Evolutionary conservation across 2,797 vertebrate genomes (phyloP).

Genomic region (Cynodonichthys magdalenae): DNA sequence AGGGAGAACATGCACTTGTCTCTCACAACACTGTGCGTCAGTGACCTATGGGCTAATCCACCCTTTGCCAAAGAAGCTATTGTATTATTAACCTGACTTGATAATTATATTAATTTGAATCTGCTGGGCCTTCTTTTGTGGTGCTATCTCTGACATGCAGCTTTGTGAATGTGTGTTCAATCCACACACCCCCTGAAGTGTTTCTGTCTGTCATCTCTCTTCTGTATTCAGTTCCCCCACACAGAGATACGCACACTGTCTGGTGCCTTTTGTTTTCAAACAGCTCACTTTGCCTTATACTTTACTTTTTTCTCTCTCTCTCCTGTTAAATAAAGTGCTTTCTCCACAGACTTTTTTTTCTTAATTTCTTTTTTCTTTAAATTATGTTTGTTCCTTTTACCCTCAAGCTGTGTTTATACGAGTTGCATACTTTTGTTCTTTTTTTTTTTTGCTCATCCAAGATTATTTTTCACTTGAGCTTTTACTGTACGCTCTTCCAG

Average conservation of each 20-base stretch:
- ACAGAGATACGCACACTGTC: slow-evolving; percentile 1
- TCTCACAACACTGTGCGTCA: slow-evolving; percentile 26
- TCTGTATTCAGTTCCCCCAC: neutral
- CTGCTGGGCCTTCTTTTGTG: slow-evolving; percentile 67
- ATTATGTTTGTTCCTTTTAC: slow-evolving; percentile 1
- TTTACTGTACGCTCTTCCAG: neutral
- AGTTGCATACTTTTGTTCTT: slow-evolving; percentile 8
- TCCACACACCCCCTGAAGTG: slow-evolving; percentile 34
- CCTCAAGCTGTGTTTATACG: neutral
- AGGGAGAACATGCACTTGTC: neutral
- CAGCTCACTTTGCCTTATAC: slow-evolving; percentile 27
- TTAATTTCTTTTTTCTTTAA: slow-evolving; percentile 16
- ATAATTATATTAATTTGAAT: slow-evolving; percentile 80
- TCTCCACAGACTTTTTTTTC: slow-evolving; percentile 21
- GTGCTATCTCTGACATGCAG: slow-evolving; percentile 76
- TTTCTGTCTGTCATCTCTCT: slow-evolving; percentile 40
- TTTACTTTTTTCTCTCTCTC: slow-evolving; percentile 3
- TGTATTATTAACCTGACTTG: slow-evolving; percentile 73
- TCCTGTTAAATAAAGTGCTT: slow-evolving; percentile 10
- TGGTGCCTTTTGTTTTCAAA: slow-evolving; percentile 34
- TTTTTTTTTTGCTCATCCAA: slow-evolving; percentile 10
- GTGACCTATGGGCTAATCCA: slow-evolving; percentile 67
- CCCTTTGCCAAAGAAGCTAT: slow-evolving; percentile 43
- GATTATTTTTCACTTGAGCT: neutral
- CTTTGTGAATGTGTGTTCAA: slow-evolving; percentile 48